Percentiles rank a stretch among this genome's conserved stretches.
phyloP scores from a whole-genome alignment of 2,888 invertebrate genomes.

The Heliconius sara region DNA sequence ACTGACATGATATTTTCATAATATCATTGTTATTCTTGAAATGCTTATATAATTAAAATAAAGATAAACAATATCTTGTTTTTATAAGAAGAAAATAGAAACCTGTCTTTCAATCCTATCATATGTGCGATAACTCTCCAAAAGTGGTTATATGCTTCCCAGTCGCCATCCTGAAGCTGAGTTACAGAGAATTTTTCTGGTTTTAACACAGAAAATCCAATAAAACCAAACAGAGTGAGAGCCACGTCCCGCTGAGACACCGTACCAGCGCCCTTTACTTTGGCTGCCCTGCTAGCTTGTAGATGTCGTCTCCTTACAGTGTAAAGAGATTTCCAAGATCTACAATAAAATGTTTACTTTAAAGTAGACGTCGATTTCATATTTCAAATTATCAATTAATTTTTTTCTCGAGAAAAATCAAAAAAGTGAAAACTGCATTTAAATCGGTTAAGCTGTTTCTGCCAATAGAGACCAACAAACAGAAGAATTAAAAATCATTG shows the following conservation, averaged over 20 bases:
- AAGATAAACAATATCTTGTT: too few relatives aligned
- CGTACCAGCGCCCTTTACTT: conserved; percentile 67
- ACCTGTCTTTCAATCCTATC: conserved; percentile 90
- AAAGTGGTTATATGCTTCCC: conserved; percentile 88
- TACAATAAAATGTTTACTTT: conserved; percentile 51
- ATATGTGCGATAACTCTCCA: conserved; percentile 91
- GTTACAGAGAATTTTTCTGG: conserved; percentile 85
- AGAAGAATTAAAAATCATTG: too few relatives aligned
- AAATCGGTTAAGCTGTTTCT: too few relatives aligned
- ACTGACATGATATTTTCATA: too few relatives aligned
- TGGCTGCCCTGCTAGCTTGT: conserved; percentile 77
- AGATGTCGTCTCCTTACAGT: conserved; percentile 86
- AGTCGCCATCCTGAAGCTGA: conserved; percentile 80
- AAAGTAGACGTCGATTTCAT: not conserved
- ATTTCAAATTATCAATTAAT: too few relatives aligned
- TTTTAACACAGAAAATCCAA: conserved; percentile 86
- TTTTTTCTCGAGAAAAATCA: too few relatives aligned
- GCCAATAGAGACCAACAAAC: too few relatives aligned
- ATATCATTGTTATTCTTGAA: too few relatives aligned
- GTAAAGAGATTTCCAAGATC: conserved; percentile 85
- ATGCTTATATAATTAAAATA: too few relatives aligned
- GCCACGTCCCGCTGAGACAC: conserved; percentile 91
- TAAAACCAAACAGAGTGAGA: conserved; percentile 91
- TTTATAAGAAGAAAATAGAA: not conserved
- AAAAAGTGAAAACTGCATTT: too few relatives aligned